phyloP scores from a whole-genome alignment of 2,797 vertebrate species.

The Clarias fuscus region DNA sequence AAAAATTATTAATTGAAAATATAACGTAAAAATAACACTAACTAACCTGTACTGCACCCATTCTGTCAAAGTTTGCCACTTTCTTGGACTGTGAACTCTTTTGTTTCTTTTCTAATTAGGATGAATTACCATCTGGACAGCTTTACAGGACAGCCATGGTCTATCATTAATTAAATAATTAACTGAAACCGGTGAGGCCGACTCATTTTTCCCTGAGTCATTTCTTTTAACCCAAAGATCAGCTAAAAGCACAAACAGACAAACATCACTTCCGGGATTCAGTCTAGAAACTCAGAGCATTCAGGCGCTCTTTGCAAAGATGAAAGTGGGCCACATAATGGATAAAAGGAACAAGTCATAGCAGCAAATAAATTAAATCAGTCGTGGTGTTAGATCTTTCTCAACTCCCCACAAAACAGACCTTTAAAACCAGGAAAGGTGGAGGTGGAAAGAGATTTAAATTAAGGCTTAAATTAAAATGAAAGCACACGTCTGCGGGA shows the following conservation, averaged over 20 bases:
- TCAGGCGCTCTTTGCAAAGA: conserved; percentile 16
- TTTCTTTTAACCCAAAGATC: conserved; percentile 31
- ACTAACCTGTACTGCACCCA: too few species aligned
- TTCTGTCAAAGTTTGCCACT: too few species aligned
- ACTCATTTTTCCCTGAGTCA: too few species aligned
- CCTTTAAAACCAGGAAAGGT: conserved; percentile 47
- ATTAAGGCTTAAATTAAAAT: conserved; percentile 31
- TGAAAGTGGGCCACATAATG: conserved; percentile 34
- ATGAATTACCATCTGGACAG: too few species aligned
- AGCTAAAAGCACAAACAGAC: conserved; percentile 27
- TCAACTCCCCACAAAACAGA: conserved; percentile 14
- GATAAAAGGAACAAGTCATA: conserved; percentile 23
- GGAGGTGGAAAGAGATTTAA: conserved; percentile 41
- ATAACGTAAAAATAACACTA: too few species aligned
- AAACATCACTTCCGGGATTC: conserved; percentile 36
- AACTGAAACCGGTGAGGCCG: too few species aligned
- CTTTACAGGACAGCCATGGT: too few species aligned
- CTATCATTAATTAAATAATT: too few species aligned
- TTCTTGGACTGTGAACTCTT: too few species aligned
- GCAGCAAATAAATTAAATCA: conserved; percentile 40
- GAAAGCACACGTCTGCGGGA: conserved; percentile 41
- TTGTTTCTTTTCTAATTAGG: too few species aligned
- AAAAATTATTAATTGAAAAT: too few species aligned
- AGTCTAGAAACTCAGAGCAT: conserved; percentile 14
- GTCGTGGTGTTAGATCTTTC: conserved; percentile 16